Percentiles rank a stretch among this genome's conserved stretches.
Conservation (phyloP, 2,797 vertebrate genomes). For the Nyctibius grandis region DNA sequence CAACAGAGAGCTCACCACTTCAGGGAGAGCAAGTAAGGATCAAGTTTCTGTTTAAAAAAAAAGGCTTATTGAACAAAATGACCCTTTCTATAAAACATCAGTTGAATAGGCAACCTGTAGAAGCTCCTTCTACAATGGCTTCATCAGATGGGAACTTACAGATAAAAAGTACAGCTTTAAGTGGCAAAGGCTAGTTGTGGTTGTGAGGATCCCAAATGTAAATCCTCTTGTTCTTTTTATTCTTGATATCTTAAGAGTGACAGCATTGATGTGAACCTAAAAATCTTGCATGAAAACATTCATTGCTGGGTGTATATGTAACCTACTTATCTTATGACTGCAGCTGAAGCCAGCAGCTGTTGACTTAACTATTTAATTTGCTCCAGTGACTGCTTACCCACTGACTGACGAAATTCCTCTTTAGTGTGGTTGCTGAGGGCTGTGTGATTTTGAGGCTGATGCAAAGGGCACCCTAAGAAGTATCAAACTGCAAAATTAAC, state of each 20-base stretch:
- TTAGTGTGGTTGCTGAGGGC: neutral
- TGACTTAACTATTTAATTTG: neutral
- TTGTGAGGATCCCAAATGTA: neutral
- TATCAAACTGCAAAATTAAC: neutral
- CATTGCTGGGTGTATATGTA: neutral
- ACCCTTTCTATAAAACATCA: neutral
- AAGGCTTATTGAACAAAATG: neutral
- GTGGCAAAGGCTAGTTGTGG: neutral
- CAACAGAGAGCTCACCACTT: conserved; percentile 2
- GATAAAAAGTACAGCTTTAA: neutral
- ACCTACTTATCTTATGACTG: neutral
- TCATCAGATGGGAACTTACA: neutral
- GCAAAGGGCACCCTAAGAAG: neutral
- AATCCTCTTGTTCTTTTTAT: neutral
- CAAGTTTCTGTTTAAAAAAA: neutral
- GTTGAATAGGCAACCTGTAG: neutral
- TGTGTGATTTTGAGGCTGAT: neutral
- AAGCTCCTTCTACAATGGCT: neutral
- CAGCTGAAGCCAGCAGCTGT: neutral
- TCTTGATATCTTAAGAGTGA: neutral
- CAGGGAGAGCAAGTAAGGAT: neutral
- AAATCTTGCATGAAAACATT: neutral
- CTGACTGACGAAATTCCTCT: neutral
- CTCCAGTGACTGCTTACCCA: neutral
- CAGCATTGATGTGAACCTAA: neutral